Percentiles rank a stretch among this genome's conserved stretches.
These are phyloP conservation scores for Meles meles DNA, from an alignment of 2,113 vertebrate genomes.

Conservation along the genomic window DNA sequence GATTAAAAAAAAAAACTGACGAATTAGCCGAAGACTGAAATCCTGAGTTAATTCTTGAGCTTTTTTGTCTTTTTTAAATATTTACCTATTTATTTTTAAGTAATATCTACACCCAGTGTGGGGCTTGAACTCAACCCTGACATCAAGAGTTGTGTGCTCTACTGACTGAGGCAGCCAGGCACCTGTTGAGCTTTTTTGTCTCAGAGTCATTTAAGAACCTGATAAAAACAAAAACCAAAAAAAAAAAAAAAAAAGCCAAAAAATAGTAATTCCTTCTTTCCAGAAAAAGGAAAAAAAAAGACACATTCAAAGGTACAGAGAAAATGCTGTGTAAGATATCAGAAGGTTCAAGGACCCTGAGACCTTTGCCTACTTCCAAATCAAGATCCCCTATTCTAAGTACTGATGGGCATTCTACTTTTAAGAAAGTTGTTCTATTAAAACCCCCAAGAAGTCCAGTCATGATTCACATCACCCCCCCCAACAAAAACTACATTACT, in stretches of 20 bases:
- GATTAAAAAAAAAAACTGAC: conserved; percentile 13
- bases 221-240: background rate
- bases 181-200: background rate
- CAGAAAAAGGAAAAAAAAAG: background rate
- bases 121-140: background rate
- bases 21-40: conserved; percentile 42
- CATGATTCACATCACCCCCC: background rate
- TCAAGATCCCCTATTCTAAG: background rate
- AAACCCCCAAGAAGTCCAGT: conserved; percentile 5
- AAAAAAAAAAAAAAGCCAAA: background rate
- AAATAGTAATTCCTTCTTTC: background rate
- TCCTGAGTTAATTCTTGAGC: conserved; percentile 3
- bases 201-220: conserved; percentile 36
- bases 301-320: background rate
- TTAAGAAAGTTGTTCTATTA: conserved; percentile 26
- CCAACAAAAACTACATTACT: background rate
- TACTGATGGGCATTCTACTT: background rate
- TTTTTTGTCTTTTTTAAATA: background rate
- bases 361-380: background rate
- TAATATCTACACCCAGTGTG: background rate
- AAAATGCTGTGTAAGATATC: background rate
- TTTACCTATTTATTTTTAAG: background rate
- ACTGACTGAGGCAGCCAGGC: background rate
- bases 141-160: background rate
- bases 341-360: background rate